Evolutionary conservation across 2,113 vertebrate species (phyloP).

Genomic region (Tursiops truncatus): DNA sequence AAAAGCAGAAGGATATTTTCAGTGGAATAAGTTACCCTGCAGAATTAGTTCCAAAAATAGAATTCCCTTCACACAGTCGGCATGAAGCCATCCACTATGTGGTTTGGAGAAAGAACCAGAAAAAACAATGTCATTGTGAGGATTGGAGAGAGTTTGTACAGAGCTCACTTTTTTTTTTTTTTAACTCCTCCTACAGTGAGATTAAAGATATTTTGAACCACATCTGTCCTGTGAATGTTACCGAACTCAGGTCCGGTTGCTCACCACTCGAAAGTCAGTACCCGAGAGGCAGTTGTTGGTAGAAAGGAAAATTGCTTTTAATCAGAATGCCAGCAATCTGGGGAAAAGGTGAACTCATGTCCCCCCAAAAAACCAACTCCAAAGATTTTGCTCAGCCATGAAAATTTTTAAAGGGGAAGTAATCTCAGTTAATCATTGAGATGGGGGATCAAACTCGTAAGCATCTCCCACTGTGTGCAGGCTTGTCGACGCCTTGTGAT

Average conservation of each 20-base stretch:
- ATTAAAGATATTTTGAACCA: constrained; percentile 93
- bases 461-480: background rate
- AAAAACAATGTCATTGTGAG: constrained; percentile 92
- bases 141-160: constrained; percentile 61
- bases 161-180: background rate
- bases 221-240: constrained; percentile 86
- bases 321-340: background rate
- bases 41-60: constrained; percentile 86
- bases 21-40: constrained; percentile 91
- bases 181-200: constrained; percentile 78
- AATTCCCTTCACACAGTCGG: constrained; percentile 89
- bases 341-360: background rate
- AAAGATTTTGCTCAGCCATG: background rate
- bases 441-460: background rate
- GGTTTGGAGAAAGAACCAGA: constrained; percentile 95
- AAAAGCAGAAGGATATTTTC: constrained; percentile 90
- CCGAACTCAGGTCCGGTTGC: background rate
- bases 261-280: background rate
- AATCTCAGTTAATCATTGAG: background rate
- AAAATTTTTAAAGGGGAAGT: background rate
- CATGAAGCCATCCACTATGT: constrained; percentile 98
- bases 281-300: background rate
- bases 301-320: background rate
- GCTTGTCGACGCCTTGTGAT: background rate
- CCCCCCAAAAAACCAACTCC: background rate